Evolutionary conservation across 2,797 vertebrate species (phyloP), one percentile per base, ranked within the genome.

Genomic region (Tenualosa thibaudeaui): DNA sequence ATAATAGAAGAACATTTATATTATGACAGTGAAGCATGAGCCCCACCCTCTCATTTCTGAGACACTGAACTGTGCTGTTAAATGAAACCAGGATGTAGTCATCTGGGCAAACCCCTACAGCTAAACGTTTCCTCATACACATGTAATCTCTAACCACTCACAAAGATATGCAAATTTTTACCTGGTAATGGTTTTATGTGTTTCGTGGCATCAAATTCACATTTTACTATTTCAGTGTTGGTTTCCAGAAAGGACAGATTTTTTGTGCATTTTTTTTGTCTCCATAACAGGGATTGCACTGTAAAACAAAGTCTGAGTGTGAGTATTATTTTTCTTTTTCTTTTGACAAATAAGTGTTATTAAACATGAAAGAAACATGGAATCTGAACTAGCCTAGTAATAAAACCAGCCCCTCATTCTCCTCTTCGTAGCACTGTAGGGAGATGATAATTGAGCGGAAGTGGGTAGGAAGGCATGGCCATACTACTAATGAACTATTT

Each of bases 261-360:
- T 2, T 54, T 58, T 0, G 54, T 71, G 51, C 51, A 53, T 71
- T 49, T 49, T 49, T 71, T 75, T 19, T 13, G 81, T 81, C 31
- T 22, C 89, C 31, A 19, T 86, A 54, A 31, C 89, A 96, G 95
- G 94, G 93, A 50, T 92, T 95, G 2, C 87, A 83, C n/a, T 96
- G 95, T 91, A 94, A 81, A 71, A 85, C 31, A 62, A 93, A 88
- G 68, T 82, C 86, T 81, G 17, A 86, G 0, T 82, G 95, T 95
- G 65, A 96, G 94, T 94, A 91, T 22, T 17, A 13, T 22, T 83
- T 53, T 17, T 5, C 7, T 3, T 13, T 81, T 46, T 7, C 4
- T 26, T 75, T 22, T 49, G 46, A 4, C 60, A 81, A 12, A 26
- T 46, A 3, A 19, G 3, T 75, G 22, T 49, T 2, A 6, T 43